phyloP scores from a whole-genome alignment of 1,140 invertebrate genomes.

The Rhyzopertha dominica region DNA sequence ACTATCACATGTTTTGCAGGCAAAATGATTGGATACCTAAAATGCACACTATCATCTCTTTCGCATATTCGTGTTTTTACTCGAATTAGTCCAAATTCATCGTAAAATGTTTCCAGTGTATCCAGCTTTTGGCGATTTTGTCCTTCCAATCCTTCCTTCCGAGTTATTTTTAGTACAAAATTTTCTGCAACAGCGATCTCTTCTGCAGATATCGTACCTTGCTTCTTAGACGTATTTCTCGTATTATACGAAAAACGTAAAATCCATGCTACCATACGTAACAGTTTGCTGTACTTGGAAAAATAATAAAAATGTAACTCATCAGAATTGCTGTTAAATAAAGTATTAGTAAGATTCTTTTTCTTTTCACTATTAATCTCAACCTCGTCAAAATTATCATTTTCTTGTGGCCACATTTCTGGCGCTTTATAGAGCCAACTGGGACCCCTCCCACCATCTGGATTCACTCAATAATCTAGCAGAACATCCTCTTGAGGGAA shows the following conservation, averaged over 20 bases:
- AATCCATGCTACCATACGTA: constrained; percentile 33
- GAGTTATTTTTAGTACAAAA: constrained; percentile 22
- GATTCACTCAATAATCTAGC: constrained; percentile 24
- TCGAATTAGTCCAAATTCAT: constrained; percentile 28
- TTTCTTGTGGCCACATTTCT: constrained; percentile 24
- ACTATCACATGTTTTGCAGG: constrained; percentile 24
- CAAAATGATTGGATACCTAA: constrained; percentile 32
- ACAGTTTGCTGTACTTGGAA: constrained; percentile 30
- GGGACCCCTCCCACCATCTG: constrained; percentile 38
- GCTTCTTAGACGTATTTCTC: constrained; percentile 13
- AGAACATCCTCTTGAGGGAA: constrained; percentile 36
- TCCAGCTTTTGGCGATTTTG: constrained; percentile 14
- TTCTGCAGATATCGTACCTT: constrained; percentile 17
- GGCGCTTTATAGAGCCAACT: constrained; percentile 26
- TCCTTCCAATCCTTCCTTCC: no score
- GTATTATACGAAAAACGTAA: constrained; percentile 30
- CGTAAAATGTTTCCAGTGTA: constrained; percentile 19
- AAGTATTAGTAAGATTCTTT: constrained; percentile 6
- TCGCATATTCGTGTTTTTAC: constrained; percentile 28
- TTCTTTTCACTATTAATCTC: constrained; percentile 21
- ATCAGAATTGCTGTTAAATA: constrained; percentile 1
- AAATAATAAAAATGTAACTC: constrained; percentile 15
- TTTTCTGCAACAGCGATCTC: constrained; percentile 28
- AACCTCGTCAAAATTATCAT: constrained; percentile 11
- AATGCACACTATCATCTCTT: constrained; percentile 21